A percentile compares a stretch with the other conserved stretches of the same genome.
Evolutionary conservation across 2,797 vertebrate species (phyloP).

Genomic region (Harpagifer antarcticus): DNA sequence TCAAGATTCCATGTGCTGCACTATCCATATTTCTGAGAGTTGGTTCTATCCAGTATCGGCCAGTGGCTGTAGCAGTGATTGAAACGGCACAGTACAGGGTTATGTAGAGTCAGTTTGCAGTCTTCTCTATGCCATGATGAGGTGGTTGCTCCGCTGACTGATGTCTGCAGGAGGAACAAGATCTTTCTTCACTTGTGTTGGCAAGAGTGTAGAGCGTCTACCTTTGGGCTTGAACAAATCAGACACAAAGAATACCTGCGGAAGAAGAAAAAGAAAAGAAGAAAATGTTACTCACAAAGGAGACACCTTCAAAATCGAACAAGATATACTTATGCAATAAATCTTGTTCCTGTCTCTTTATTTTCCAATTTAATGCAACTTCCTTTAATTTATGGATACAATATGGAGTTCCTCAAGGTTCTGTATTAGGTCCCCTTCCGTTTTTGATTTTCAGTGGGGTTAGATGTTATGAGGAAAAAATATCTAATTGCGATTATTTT

Average conservation of each 20-base stretch:
- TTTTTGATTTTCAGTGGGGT: background rate
- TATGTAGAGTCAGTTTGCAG: slow-evolving; percentile 41
- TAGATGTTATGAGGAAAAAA: no score
- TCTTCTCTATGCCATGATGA: slow-evolving; percentile 89
- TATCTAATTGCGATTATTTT: no score
- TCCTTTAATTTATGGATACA: background rate
- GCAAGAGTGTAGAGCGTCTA: slow-evolving; percentile 80
- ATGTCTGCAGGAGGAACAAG: slow-evolving; percentile 91
- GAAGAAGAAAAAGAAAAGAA: background rate
- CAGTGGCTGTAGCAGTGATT: slow-evolving; percentile 61
- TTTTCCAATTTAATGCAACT: background rate
- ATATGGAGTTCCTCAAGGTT: slow-evolving; percentile 3
- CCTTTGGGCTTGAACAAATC: slow-evolving; percentile 92
- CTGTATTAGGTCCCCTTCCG: background rate
- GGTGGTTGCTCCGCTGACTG: slow-evolving; percentile 92
- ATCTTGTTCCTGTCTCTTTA: background rate
- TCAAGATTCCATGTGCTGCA: slow-evolving; percentile 35
- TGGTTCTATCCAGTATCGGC: slow-evolving; percentile 56
- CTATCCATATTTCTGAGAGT: slow-evolving; percentile 36
- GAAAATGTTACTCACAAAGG: background rate
- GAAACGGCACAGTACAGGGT: slow-evolving; percentile 59
- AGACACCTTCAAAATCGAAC: background rate
- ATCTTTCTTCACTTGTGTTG: slow-evolving; percentile 88
- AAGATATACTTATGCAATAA: background rate
- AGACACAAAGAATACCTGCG: slow-evolving; percentile 93